Evolutionary conservation across 2,113 vertebrate genomes (phyloP).

Genomic region (Holacanthus passer): DNA sequence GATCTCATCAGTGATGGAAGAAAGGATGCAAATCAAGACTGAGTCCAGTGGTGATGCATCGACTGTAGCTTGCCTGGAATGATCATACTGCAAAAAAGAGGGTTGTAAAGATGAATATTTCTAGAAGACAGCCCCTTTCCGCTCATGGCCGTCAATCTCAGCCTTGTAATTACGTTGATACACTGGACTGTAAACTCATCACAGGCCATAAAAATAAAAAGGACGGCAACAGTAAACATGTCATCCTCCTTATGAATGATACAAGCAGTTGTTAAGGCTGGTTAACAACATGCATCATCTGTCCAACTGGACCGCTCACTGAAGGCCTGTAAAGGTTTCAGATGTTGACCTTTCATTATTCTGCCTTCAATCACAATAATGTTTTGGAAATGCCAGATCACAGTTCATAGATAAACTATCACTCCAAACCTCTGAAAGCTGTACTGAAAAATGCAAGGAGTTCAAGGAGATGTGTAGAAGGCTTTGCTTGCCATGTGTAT

Average conservation of each 20-base stretch:
- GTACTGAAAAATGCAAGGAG: not conserved
- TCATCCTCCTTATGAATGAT: constrained; percentile 20
- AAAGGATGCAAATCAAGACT: constrained; percentile 31
- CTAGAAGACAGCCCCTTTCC: not conserved
- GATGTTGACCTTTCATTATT: constrained; percentile 24
- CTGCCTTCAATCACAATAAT: not conserved
- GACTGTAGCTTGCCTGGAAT: constrained; percentile 9
- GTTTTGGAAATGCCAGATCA: not conserved
- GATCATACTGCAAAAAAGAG: not conserved
- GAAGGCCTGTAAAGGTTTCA: constrained; percentile 1
- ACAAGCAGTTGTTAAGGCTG: constrained; percentile 19
- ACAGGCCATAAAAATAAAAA: constrained; percentile 38
- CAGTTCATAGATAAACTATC: constrained; percentile 1
- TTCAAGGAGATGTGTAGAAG: not conserved
- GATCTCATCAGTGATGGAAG: constrained; percentile 20
- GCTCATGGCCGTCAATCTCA: constrained; percentile 2
- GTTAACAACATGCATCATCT: constrained; percentile 24
- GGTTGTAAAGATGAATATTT: not conserved
- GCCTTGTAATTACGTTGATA: constrained; percentile 25
- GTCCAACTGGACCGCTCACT: constrained; percentile 1
- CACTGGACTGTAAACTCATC: constrained; percentile 35
- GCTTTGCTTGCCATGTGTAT: not conserved
- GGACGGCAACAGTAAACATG: constrained; percentile 46
- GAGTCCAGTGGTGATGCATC: constrained; percentile 23
- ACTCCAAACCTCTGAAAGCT: not conserved